A percentile compares a stretch with the other conserved stretches of the same genome.
These are phyloP conservation scores for Porites cylindrica DNA, from an alignment of 92 coral and sea anemone species.

Conservation along the genomic window DNA sequence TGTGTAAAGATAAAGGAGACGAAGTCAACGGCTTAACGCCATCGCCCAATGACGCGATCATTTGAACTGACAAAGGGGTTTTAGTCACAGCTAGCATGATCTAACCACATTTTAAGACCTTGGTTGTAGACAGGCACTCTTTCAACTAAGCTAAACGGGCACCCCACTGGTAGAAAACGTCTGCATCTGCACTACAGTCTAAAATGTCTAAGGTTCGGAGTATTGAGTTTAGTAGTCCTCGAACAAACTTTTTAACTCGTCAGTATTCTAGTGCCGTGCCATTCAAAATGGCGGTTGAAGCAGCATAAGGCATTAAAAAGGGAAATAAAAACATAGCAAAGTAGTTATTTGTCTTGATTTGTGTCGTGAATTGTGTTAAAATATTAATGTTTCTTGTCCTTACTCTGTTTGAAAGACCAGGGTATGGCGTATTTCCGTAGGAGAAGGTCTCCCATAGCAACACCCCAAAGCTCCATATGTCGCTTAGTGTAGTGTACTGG, in stretches of 20 bases:
- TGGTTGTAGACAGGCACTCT: too few species aligned
- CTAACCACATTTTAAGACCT: too few species aligned
- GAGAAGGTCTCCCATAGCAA: conserved; percentile 97
- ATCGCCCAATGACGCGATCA: too few species aligned
- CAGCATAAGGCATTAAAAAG: not conserved
- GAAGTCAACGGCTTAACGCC: too few species aligned
- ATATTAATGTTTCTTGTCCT: not conserved
- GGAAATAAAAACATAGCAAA: not conserved
- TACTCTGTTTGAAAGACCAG: conserved; percentile 91
- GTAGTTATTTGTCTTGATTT: too few species aligned
- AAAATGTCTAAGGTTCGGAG: not conserved
- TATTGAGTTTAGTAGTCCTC: not conserved
- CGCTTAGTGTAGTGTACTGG: conserved; percentile 96
- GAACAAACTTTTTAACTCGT: not conserved
- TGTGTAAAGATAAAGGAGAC: too few species aligned
- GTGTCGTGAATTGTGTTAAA: too few species aligned
- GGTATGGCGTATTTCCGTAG: conserved; percentile 93
- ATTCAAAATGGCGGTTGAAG: not conserved
- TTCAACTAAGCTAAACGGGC: too few species aligned
- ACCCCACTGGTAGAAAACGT: too few species aligned
- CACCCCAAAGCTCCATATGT: conserved; percentile 98
- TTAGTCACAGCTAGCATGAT: too few species aligned
- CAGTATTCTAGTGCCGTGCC: not conserved
- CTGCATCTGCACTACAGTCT: not conserved
- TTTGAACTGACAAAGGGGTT: too few species aligned